Evolutionary conservation across 2,113 vertebrate genomes (phyloP).

Genomic region (Agelaius phoeniceus): DNA sequence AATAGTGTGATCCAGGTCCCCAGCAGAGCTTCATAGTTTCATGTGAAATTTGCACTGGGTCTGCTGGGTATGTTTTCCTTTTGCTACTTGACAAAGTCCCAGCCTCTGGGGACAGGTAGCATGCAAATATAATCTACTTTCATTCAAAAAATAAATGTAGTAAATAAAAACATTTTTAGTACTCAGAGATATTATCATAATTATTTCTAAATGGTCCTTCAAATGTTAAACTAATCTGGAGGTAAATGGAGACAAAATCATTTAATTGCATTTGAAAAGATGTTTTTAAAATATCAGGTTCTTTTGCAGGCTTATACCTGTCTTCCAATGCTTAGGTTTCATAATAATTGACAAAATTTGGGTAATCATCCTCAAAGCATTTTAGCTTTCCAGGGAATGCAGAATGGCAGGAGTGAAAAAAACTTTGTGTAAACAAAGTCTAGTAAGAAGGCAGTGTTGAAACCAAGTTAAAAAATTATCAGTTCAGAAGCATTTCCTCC

Average conservation of each 20-base stretch:
- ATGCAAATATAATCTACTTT: neutral
- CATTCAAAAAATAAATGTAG: neutral
- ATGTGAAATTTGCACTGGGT: neutral
- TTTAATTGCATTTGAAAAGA: neutral
- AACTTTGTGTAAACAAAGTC: neutral
- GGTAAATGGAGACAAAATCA: neutral
- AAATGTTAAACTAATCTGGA: neutral
- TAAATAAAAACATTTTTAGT: neutral
- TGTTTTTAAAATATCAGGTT: neutral
- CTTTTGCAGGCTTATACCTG: neutral
- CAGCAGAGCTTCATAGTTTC: neutral
- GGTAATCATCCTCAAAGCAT: neutral
- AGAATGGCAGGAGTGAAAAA: neutral
- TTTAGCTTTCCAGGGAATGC: neutral
- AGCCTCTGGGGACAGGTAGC: neutral
- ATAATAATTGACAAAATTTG: neutral
- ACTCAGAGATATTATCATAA: neutral
- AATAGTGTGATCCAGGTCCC: fast-evolving
- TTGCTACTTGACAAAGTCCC: neutral
- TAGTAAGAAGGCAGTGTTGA: neutral
- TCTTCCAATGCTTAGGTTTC: neutral
- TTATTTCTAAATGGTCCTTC: neutral
- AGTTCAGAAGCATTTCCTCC: neutral
- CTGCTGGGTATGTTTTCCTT: neutral
- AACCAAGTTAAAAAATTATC: neutral